Evolutionary conservation across 2,797 vertebrate species (phyloP).

Genomic region (Pseudotriccus pelzelni): DNA sequence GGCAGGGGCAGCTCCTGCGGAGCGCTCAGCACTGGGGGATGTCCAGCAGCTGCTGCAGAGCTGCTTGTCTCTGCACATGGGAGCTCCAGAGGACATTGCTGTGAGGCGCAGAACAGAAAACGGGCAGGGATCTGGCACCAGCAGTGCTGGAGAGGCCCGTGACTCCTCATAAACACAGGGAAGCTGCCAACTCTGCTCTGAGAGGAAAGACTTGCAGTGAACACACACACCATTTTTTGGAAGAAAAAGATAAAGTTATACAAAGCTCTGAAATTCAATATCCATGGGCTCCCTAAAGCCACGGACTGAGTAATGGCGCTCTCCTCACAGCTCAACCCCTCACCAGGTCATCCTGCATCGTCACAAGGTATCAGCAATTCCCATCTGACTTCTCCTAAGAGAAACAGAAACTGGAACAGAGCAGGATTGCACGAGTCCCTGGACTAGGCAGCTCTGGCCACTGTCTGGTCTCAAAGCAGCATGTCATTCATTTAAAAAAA

Average conservation of each 20-base stretch:
- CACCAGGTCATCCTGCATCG: no score
- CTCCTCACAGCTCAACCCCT: not conserved
- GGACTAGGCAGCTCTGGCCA: not conserved
- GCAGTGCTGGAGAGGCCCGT: fast-evolving
- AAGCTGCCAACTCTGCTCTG: not conserved
- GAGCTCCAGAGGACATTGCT: fast-evolving
- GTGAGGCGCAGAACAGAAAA: fast-evolving
- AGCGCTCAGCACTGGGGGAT: fast-evolving
- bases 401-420: not conserved
- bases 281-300: not conserved
- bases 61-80: fast-evolving
- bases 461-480: not conserved
- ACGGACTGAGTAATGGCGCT: fast-evolving
- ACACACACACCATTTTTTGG: fast-evolving
- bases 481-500: not conserved
- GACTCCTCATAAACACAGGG: fast-evolving
- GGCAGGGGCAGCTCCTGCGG: not conserved
- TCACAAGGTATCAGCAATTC: not conserved
- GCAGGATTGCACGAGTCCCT: not conserved
- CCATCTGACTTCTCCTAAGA: not conserved
- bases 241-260: not conserved
- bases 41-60: not conserved
- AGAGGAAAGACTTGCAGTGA: not conserved
- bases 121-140: fast-evolving
- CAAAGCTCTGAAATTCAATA: not conserved